Base-by-base conservation (phyloP, 92 coral and sea anemone species). In the Chrysogorgia sp. region DNA sequence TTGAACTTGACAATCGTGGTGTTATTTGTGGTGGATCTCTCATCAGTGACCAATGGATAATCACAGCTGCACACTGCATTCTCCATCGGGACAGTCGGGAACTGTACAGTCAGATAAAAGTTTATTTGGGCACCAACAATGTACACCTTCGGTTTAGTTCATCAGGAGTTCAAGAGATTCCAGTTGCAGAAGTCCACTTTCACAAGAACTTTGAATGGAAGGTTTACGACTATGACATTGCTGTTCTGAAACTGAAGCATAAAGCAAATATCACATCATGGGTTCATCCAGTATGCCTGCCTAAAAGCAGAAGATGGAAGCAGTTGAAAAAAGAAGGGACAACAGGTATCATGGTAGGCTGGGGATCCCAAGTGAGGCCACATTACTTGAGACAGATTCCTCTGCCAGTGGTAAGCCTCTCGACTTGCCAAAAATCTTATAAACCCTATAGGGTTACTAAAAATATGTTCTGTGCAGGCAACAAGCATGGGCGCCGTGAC, bases 61-160 rank as follows among this genome's bases (percentile, higher is more conserved):
- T 94, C 12, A 94, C 98, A 58, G 98, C 98, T 7, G 98, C 98
- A 20, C 98, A 94, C 58, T 94, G 98, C 59, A 88, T 94, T 40
- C 85, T 71, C 1, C 57, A 78, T 20, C 35, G 32, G 40, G 77
- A 72, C 14, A 80, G 80, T 58, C 75, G 64, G 24, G 35, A 61
- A 13, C 77, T 78, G 33, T 13, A 53, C 31, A 87, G 68, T 50
- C 58, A 86, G 4, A 83, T 94, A 26, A 85, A 75, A 31, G 92
- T 94, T 32, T 84, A 81, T 55, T 72, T 94, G 13, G 98, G 98
- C 35, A 93, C 87, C 9, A 86, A 89, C 59, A 88, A 92, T 58
- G 83, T 83, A 31, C 60, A 71, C n/a, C n/a, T 78, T 63, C 82
- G 62, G 23, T 34, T 67, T 72, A 90, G 85, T 26, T 70, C 61